These are phyloP conservation scores for Silurus aristotelis DNA, from an alignment of 2,797 vertebrate species.

Conservation along the genomic window DNA sequence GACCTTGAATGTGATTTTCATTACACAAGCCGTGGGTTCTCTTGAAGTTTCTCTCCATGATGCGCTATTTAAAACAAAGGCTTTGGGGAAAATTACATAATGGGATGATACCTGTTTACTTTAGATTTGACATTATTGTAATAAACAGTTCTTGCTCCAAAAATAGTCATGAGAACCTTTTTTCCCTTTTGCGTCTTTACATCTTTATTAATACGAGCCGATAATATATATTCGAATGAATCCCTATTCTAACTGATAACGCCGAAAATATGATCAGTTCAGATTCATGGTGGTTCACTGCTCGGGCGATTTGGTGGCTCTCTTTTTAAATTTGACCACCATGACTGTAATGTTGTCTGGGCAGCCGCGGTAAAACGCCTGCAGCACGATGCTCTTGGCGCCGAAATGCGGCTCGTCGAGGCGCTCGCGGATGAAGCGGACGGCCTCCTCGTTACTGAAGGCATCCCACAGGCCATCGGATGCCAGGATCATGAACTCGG, in stretches of 20 bases:
- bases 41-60: not conserved
- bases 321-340: constrained; percentile 97
- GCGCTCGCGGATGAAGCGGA: constrained; percentile 92
- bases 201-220: constrained; percentile 51
- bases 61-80: not conserved
- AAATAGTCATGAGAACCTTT: constrained; percentile 46
- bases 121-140: constrained; percentile 37
- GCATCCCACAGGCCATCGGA: constrained; percentile 97
- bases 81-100: not conserved
- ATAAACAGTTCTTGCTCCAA: constrained; percentile 65
- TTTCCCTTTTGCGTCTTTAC: constrained; percentile 44
- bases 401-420: constrained; percentile 95
- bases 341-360: constrained; percentile 98
- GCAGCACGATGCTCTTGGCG: constrained; percentile 94
- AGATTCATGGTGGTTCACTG: constrained; percentile 66
- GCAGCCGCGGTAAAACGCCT: constrained; percentile 94
- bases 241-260: not conserved
- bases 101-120: constrained; percentile 1
- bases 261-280: constrained; percentile 5
- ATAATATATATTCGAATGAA: constrained; percentile 37
- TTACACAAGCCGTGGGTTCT: not conserved
- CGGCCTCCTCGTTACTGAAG: constrained; percentile 97
- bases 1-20: not conserved
- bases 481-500: constrained; percentile 97
- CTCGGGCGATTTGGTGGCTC: constrained; percentile 79